A percentile compares a stretch with the other conserved stretches of the same genome.
Conservation (phyloP, 2,888 invertebrate species). For the Clunio marinus region DNA sequence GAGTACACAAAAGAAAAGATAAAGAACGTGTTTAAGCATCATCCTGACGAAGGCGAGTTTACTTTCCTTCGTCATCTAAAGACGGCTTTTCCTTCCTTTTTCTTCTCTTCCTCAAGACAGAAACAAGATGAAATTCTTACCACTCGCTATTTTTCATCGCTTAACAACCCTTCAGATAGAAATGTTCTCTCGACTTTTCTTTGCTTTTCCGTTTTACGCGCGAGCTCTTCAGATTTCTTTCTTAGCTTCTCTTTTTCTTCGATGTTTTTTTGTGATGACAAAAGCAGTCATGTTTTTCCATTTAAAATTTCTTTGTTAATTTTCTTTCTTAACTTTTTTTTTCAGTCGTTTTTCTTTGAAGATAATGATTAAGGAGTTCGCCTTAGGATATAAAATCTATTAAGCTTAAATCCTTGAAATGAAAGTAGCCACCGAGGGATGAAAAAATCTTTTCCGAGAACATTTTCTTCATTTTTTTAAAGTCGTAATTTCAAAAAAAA, state of each 20-base stretch:
- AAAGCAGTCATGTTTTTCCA: slow-evolving; percentile 32
- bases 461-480: too few relatives aligned
- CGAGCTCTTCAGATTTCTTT: background rate
- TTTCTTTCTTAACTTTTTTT: slow-evolving; percentile 1
- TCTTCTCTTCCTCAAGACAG: too few relatives aligned
- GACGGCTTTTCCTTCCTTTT: slow-evolving; percentile 12
- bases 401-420: background rate
- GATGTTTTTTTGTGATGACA: slow-evolving; percentile 14
- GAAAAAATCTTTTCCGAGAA: too few relatives aligned
- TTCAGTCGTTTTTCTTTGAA: slow-evolving; percentile 8
- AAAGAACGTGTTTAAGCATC: slow-evolving; percentile 27
- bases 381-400: slow-evolving; percentile 21
- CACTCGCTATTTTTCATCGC: background rate
- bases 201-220: slow-evolving; percentile 8
- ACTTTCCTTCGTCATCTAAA: background rate
- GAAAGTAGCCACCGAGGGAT: slow-evolving; percentile 21
- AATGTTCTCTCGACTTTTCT: background rate
- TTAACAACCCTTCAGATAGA: slow-evolving; percentile 23
- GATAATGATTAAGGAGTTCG: slow-evolving; percentile 11
- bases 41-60: background rate
- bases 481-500: background rate
- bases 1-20: slow-evolving; percentile 12
- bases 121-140: background rate
- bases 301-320: slow-evolving; percentile 24
- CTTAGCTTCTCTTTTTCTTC: background rate